These are phyloP conservation scores for Pammene aurita DNA, from an alignment of 2,888 invertebrate species.

Conservation along the genomic window DNA sequence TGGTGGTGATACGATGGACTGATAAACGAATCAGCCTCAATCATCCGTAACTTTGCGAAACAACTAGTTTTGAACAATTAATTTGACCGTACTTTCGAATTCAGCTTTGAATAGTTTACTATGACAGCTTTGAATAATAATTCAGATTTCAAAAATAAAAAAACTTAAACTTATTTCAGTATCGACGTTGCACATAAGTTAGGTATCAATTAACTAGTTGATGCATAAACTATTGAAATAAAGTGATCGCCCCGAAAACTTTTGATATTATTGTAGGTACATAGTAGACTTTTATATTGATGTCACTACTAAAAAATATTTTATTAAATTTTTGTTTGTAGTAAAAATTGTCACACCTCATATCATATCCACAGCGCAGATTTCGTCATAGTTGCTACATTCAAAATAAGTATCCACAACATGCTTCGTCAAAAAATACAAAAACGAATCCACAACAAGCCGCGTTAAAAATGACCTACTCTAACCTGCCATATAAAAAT, in stretches of 20 bases:
- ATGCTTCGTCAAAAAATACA: too few species aligned
- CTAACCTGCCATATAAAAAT: too few species aligned
- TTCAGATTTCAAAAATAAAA: neutral
- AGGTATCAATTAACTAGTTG: neutral
- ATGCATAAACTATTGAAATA: neutral
- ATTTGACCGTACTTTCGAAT: constrained; percentile 18
- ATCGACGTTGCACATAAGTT: neutral
- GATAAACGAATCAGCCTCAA: constrained; percentile 35
- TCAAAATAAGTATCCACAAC: too few species aligned
- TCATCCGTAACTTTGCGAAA: constrained; percentile 39
- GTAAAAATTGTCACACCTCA: too few species aligned
- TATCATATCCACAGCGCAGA: too few species aligned
- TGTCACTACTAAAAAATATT: too few species aligned
- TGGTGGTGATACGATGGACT: constrained; percentile 34
- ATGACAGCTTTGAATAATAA: constrained; percentile 6
- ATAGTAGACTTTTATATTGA: too few species aligned
- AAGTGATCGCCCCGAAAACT: neutral
- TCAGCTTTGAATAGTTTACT: constrained; percentile 6
- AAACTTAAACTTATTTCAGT: neutral
- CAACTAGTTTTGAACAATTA: constrained; percentile 26
- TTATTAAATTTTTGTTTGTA: too few species aligned
- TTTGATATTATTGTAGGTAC: neutral
- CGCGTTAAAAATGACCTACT: too few species aligned
- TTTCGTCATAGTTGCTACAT: too few species aligned
- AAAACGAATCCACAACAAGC: too few species aligned